These are phyloP conservation scores for Sylvilagus floridanus DNA, from an alignment of 2,797 vertebrate genomes.

Conservation along the genomic window DNA sequence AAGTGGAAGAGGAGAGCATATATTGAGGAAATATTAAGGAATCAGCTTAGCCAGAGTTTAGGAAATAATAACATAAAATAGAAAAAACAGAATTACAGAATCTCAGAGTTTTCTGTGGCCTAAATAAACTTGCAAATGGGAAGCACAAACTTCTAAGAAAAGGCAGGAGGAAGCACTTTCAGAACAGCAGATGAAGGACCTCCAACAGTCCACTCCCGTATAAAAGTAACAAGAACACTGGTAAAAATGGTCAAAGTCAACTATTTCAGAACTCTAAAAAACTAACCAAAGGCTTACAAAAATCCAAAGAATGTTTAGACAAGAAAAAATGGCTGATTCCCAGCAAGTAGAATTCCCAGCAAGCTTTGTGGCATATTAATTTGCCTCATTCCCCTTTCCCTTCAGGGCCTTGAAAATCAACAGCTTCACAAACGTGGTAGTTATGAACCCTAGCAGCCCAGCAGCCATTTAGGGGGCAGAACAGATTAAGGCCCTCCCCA, in stretches of 20 bases:
- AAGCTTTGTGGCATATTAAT: conserved; percentile 6
- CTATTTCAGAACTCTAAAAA: conserved; percentile 29
- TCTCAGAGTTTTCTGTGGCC: neutral
- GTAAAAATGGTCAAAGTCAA: conserved; percentile 12
- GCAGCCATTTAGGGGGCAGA: neutral
- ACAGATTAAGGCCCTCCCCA: neutral
- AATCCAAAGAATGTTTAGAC: conserved; percentile 12
- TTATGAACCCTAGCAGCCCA: neutral
- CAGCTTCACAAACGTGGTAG: neutral
- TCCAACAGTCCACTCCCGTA: neutral
- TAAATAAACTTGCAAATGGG: conserved; percentile 20
- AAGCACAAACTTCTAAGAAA: neutral
- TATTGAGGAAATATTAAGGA: conserved; percentile 11
- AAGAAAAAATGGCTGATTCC: conserved; percentile 39
- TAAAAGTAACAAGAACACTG: conserved; percentile 6
- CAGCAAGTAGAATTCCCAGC: neutral
- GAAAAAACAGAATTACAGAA: neutral
- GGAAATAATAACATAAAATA: conserved; percentile 28
- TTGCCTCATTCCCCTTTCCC: neutral
- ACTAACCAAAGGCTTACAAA: conserved; percentile 5
- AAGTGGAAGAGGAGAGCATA: neutral
- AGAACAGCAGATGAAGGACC: neutral
- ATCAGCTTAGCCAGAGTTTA: neutral
- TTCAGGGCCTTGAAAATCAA: neutral
- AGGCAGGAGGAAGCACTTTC: neutral